Evolutionary conservation across 2,888 invertebrate species (phyloP).

Genomic region (Tenthredo notha): DNA sequence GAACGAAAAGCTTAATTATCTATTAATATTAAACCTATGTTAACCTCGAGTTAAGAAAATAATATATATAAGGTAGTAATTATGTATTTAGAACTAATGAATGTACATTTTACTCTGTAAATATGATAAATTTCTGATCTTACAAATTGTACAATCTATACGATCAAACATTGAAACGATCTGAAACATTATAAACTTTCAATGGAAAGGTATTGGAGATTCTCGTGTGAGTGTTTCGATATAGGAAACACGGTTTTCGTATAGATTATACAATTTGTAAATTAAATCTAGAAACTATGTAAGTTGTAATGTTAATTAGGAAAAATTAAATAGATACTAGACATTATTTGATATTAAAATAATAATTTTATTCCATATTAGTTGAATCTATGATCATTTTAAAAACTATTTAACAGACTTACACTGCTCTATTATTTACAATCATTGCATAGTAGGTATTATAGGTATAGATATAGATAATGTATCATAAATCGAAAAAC

Average conservation of each 20-base stretch:
- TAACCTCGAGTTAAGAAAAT: slow-evolving; percentile 2
- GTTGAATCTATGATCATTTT: not conserved
- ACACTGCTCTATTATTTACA: slow-evolving; percentile 24
- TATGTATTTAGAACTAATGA: slow-evolving; percentile 32
- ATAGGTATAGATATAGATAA: not conserved
- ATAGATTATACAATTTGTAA: too few relatives aligned
- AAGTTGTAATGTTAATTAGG: slow-evolving; percentile 23
- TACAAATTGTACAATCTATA: too few relatives aligned
- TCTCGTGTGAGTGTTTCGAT: too few relatives aligned
- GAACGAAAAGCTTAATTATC: not conserved
- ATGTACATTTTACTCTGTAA: slow-evolving; percentile 52
- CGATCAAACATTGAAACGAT: too few relatives aligned
- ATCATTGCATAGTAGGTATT: not conserved
- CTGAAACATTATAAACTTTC: too few relatives aligned
- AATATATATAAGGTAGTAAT: not conserved
- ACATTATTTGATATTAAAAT: slow-evolving; percentile 30
- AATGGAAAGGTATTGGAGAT: too few relatives aligned
- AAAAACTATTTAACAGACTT: slow-evolving; percentile 10
- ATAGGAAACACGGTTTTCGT: too few relatives aligned
- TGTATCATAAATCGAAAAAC: slow-evolving; percentile 4
- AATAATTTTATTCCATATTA: slow-evolving; percentile 35
- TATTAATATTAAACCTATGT: not conserved
- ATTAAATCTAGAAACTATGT: too few relatives aligned
- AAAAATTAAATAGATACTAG: slow-evolving; percentile 4
- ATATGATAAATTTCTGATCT: slow-evolving; percentile 48